Evolutionary conservation across 2,797 vertebrate species (phyloP).

Genomic region (Oophaga sylvatica): DNA sequence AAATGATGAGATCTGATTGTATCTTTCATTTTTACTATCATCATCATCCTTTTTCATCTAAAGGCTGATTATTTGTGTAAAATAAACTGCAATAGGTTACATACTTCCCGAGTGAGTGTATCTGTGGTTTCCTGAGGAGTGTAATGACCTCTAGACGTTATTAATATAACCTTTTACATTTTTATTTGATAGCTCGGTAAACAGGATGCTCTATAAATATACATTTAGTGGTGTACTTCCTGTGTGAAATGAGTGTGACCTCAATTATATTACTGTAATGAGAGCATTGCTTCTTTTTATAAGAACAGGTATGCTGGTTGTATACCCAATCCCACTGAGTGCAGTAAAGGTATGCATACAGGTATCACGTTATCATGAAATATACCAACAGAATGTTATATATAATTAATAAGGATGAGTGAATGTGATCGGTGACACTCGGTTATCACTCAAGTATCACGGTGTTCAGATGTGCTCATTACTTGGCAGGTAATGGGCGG

Average conservation of each 20-base stretch:
- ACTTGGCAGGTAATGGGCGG: too few species aligned
- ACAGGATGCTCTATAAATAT: slow-evolving; percentile 37
- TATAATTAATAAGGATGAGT: background rate
- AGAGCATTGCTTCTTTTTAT: background rate
- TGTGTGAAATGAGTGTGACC: background rate
- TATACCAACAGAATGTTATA: too few species aligned
- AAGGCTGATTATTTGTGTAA: background rate
- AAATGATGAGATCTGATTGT: too few species aligned
- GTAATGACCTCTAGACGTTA: background rate
- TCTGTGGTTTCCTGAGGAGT: slow-evolving; percentile 3
- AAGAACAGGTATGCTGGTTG: background rate
- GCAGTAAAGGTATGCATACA: background rate
- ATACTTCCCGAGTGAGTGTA: background rate
- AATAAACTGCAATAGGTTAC: background rate
- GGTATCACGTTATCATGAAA: background rate
- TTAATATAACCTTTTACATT: background rate
- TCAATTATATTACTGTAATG: background rate
- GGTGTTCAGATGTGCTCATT: too few species aligned
- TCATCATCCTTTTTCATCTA: too few species aligned
- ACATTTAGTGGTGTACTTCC: slow-evolving; percentile 8
- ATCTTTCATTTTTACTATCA: too few species aligned
- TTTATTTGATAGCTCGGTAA: background rate
- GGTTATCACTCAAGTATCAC: too few species aligned
- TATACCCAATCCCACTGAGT: too few species aligned
- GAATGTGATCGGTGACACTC: too few species aligned